phyloP scores from a whole-genome alignment of 2,113 vertebrate genomes.

The Myotis brandtii region DNA sequence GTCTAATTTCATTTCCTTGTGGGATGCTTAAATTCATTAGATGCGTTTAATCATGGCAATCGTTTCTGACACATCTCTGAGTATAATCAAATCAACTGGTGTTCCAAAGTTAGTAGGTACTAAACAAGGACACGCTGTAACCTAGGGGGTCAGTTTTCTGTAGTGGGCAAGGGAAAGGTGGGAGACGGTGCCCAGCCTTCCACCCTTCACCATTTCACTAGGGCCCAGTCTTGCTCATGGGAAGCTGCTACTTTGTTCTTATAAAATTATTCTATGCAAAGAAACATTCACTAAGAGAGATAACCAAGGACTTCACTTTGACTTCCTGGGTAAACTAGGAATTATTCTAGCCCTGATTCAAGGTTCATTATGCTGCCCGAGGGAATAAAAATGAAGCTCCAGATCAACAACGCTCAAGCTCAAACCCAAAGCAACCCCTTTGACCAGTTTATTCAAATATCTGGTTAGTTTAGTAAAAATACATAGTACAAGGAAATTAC shows the following conservation, averaged over 20 bases:
- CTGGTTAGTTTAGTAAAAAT: neutral
- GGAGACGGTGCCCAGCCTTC: neutral
- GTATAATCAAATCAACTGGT: neutral
- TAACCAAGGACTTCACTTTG: neutral
- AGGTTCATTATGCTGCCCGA: neutral
- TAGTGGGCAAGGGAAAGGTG: neutral
- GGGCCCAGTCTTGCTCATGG: accelerated
- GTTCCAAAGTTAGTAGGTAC: neutral
- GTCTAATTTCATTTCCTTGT: neutral
- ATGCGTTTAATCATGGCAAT: neutral
- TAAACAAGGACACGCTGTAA: neutral
- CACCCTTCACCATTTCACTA: neutral
- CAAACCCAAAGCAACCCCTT: neutral
- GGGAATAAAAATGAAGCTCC: neutral
- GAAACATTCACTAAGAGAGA: neutral
- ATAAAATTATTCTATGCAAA: constrained; percentile 27
- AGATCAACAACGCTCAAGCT: neutral
- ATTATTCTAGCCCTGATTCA: neutral
- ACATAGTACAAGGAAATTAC: neutral
- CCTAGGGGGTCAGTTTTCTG: neutral
- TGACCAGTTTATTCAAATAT: constrained; percentile 5
- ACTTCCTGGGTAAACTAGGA: neutral
- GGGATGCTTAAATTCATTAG: neutral
- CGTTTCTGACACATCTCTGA: neutral
- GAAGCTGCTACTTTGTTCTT: neutral